Evolutionary conservation across 2,113 vertebrate species (phyloP).

Genomic region (Cranoglanis bouderius): DNA sequence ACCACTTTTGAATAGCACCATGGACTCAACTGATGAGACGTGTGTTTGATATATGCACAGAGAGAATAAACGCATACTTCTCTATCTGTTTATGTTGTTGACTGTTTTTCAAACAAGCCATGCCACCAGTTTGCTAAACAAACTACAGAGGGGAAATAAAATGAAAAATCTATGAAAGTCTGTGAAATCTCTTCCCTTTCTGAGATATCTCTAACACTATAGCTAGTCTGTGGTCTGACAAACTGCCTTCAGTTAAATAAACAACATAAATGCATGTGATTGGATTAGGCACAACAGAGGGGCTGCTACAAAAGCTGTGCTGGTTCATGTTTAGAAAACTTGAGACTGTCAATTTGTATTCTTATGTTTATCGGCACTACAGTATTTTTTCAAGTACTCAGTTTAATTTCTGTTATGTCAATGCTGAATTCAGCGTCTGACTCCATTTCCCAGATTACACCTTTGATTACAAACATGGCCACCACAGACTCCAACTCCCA

Average conservation of each 20-base stretch:
- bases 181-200: not conserved
- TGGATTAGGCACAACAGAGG: not conserved
- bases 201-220: not conserved
- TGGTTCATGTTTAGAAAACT: not conserved
- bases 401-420: too few species aligned
- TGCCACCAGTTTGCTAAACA: not conserved
- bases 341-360: not conserved
- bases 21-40: not conserved
- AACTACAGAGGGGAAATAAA: not conserved
- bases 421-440: too few species aligned
- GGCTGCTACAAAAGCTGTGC: not conserved
- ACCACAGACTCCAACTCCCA: too few species aligned
- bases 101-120: not conserved
- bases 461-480: too few species aligned
- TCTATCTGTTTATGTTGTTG: not conserved
- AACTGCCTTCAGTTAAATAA: not conserved
- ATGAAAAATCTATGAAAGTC: not conserved
- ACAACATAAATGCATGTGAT: not conserved
- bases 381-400: too few species aligned
- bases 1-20: not conserved
- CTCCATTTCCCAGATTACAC: too few species aligned
- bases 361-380: not conserved
- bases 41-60: not conserved
- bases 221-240: not conserved
- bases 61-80: not conserved